Evolutionary conservation across 1,140 invertebrate species (phyloP).

Genomic region (Drosophila insularis): DNA sequence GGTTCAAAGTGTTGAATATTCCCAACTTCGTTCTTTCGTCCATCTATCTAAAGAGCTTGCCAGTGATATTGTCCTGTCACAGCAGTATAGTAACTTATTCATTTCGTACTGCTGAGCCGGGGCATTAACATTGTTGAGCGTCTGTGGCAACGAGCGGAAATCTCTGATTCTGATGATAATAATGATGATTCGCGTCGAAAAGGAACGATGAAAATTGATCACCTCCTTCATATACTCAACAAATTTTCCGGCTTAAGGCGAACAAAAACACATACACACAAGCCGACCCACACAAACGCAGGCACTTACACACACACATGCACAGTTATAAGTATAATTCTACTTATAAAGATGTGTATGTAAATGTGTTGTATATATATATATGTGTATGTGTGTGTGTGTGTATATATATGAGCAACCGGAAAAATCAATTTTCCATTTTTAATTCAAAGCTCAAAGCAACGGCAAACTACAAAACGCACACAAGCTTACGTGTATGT

Average conservation of each 20-base stretch:
- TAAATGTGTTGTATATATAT: slow-evolving; percentile 1
- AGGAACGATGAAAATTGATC: slow-evolving; percentile 25
- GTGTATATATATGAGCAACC: slow-evolving; percentile 62
- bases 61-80: slow-evolving; percentile 97
- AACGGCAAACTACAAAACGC: slow-evolving; percentile 42
- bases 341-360: slow-evolving; percentile 9
- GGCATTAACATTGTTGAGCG: slow-evolving; percentile 86
- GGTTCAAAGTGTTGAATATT: background rate
- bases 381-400: slow-evolving; percentile 27
- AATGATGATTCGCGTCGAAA: slow-evolving; percentile 7
- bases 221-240: background rate
- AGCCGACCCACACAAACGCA: slow-evolving; percentile 7
- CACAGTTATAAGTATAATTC: slow-evolving; percentile 10
- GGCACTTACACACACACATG: slow-evolving; percentile 22
- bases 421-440: slow-evolving; percentile 83
- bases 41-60: slow-evolving; percentile 74
- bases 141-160: slow-evolving; percentile 56
- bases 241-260: slow-evolving; percentile 66
- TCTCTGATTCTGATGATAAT: background rate
- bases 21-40: background rate
- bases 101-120: slow-evolving; percentile 92
- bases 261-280: slow-evolving; percentile 39
- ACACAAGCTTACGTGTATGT: slow-evolving; percentile 17
- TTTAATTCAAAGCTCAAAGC: slow-evolving; percentile 78
- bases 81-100: slow-evolving; percentile 89